Percentiles rank a stretch among this genome's conserved stretches.
phyloP scores from a whole-genome alignment of 2,797 vertebrate species.

The Tympanoctomys barrerae region DNA sequence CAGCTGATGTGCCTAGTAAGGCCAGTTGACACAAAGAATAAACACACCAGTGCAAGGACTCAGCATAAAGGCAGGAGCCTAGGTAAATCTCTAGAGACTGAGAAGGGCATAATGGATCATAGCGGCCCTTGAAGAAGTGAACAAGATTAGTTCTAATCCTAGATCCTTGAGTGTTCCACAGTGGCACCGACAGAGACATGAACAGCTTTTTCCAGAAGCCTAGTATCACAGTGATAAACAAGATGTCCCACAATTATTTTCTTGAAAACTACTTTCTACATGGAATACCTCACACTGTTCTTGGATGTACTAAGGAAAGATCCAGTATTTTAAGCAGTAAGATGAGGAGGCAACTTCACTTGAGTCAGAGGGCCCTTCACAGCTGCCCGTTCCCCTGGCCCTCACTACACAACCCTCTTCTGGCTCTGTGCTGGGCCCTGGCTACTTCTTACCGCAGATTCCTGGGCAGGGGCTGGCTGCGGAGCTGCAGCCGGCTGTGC shows the following conservation, averaged over 20 bases:
- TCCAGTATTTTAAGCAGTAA: background rate
- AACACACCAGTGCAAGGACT: background rate
- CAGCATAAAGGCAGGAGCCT: background rate
- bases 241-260: background rate
- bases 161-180: background rate
- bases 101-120: background rate
- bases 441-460: slow-evolving; percentile 84
- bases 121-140: background rate
- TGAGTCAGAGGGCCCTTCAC: background rate
- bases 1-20: background rate
- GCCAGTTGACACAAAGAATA: background rate
- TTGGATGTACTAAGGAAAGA: background rate
- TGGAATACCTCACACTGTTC: background rate
- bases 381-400: background rate
- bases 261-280: background rate
- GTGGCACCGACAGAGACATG: background rate
- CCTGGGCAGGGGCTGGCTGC: slow-evolving; percentile 79
- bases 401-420: background rate
- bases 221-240: slow-evolving; percentile 27
- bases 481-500: slow-evolving; percentile 1
- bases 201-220: background rate
- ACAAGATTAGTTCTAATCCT: background rate
- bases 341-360: background rate
- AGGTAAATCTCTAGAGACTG: background rate
- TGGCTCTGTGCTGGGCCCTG: fast-evolving